These are phyloP conservation scores for Euura lappo DNA, from an alignment of 1,140 invertebrate species.

Conservation along the genomic window DNA sequence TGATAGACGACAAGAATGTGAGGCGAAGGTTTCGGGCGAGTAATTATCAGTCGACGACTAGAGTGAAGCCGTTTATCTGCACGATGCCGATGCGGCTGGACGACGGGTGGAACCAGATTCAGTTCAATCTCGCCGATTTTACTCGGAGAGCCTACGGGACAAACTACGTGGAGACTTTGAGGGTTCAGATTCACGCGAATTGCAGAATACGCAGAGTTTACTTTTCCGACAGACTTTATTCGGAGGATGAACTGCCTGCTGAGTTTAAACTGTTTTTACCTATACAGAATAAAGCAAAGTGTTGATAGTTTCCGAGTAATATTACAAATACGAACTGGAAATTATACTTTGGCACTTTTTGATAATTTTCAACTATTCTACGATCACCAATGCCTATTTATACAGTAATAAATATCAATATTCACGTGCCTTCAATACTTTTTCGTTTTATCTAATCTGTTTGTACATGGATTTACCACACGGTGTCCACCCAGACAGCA, in stretches of 20 bases:
- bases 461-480: neutral
- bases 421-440: neutral
- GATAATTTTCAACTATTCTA: no score
- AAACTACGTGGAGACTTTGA: conserved; percentile 97
- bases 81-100: conserved; percentile 99
- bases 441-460: neutral
- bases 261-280: conserved; percentile 98
- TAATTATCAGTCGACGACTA: conserved; percentile 97
- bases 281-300: conserved; percentile 82
- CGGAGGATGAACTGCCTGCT: conserved; percentile 98
- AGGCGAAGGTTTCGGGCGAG: conserved; percentile 93
- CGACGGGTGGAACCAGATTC: conserved; percentile 98
- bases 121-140: conserved; percentile 99
- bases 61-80: conserved; percentile 98
- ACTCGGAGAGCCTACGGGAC: conserved; percentile 97
- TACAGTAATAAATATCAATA: neutral
- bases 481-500: neutral
- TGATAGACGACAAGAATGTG: conserved; percentile 98
- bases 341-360: no score
- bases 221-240: conserved; percentile 98
- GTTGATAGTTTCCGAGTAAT: conserved; percentile 24
- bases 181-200: conserved; percentile 99
- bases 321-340: neutral
- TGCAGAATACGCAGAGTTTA: conserved; percentile 97
- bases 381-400: no score